Evolutionary conservation across 2,797 vertebrate species (phyloP), one percentile per base, ranked within the genome.

Genomic region (Lutjanus campechanus): DNA sequence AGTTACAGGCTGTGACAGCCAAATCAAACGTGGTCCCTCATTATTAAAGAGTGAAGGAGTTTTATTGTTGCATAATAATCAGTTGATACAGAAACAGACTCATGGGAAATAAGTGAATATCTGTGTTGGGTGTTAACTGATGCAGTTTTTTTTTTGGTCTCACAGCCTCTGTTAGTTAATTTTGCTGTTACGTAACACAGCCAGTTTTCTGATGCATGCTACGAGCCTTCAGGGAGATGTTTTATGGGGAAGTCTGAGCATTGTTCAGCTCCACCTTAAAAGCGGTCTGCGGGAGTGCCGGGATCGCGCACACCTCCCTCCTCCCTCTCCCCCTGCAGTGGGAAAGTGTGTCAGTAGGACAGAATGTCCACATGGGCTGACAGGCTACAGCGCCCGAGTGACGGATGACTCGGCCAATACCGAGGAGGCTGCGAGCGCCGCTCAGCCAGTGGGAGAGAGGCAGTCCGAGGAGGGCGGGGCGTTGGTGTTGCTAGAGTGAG

Each of bases 341-440:
- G 88, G 93, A 96, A 96, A 96, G 94, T 96, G 95, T 96, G 96
- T 96, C 96, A 96, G 96, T 96, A 91, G 96, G 96, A 95, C 96
- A 96, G 92, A 89, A 88, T 81, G 82, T 94, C 91, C 93, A 95
- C 90, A 94, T 93, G 91, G 94, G 92, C 93, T 94, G 91, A 94
- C 93, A 93, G 93, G 93, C 92, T 92, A 65, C 81, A 76, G 80
- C 62, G 7, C 7, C 29, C 0, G 78, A 92, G 68, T 58, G 91
- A 87, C 73, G 22, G 80, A 73, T 69, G 75, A 70, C 29, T 70
- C 86, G 25, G 84, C 94, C 93, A 95, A 89, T 95, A 77, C n/a
- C 54, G 29, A 51, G 58, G 59, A 36, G 73, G 70, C 82, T 69
- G 85, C 54, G 25, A 61, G 4, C 15, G 0, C 25, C 8, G 7